Evolutionary conservation across 2,797 vertebrate species (phyloP).

Genomic region (Acanthurus lineatus): DNA sequence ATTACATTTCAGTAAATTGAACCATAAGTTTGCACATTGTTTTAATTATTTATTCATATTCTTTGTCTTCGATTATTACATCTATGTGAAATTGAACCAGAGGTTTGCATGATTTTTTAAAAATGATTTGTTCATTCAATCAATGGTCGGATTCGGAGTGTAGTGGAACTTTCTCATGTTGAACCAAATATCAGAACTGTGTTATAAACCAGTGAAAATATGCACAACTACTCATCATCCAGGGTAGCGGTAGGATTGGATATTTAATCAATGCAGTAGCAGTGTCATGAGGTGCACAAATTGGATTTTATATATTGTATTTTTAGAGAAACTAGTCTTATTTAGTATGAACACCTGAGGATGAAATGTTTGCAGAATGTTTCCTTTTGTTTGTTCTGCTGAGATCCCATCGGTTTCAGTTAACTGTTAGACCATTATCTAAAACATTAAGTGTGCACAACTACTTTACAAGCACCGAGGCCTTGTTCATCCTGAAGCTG

Average conservation of each 20-base stretch:
- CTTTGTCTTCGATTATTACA: not conserved
- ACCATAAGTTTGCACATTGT: too few relatives aligned
- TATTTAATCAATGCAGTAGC: not conserved
- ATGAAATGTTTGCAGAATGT: not conserved
- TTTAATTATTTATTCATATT: not conserved
- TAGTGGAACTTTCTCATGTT: not conserved
- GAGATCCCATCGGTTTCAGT: not conserved
- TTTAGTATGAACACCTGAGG: not conserved
- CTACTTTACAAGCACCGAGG: not conserved
- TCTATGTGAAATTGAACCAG: not conserved
- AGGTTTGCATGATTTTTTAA: too few relatives aligned
- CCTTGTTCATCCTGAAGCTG: not conserved
- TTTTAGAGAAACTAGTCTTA: too few relatives aligned
- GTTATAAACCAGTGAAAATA: not conserved
- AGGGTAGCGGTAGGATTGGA: constrained; percentile 4
- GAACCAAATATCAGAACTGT: not conserved
- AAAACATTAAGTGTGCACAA: not conserved
- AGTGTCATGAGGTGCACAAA: not conserved
- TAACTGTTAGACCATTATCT: not conserved
- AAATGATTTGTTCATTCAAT: not conserved
- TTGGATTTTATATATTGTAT: too few relatives aligned
- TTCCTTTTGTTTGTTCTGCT: not conserved
- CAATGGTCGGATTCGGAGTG: not conserved
- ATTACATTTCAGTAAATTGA: not conserved
- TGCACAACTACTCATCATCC: not conserved